phyloP scores from a whole-genome alignment of 2,113 vertebrate genomes.

The Phalacrocorax pelagicus region DNA sequence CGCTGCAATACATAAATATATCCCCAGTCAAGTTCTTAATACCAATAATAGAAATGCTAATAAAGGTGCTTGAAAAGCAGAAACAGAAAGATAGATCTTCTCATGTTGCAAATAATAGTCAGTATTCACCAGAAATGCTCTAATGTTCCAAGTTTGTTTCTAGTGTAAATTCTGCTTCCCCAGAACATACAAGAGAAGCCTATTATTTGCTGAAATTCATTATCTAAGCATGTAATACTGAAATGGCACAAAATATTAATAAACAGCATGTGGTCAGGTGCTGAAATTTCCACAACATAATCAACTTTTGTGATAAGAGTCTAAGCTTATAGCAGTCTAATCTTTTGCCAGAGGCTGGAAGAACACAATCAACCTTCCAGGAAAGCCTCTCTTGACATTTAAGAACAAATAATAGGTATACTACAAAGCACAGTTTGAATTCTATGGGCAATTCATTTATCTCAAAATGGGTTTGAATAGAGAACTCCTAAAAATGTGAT shows the following conservation, averaged over 20 bases:
- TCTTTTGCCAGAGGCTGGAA: neutral
- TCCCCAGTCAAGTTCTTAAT: neutral
- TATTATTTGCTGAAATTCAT: neutral
- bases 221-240: neutral
- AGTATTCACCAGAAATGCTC: neutral
- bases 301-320: neutral
- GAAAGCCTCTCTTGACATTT: neutral
- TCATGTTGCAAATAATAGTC: neutral
- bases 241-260: neutral
- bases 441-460: neutral
- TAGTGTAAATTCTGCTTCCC: neutral
- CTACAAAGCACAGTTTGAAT: neutral
- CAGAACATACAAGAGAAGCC: neutral
- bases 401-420: neutral
- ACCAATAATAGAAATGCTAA: neutral
- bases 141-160: neutral
- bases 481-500: neutral
- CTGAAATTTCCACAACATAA: neutral
- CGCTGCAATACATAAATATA: neutral
- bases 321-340: neutral
- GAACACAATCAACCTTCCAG: neutral
- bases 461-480: neutral
- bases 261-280: neutral
- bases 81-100: neutral
- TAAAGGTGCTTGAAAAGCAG: neutral